Evolutionary conservation across 1,140 invertebrate species (phyloP).

Genomic region (Aphelenchoides fujianensis): DNA sequence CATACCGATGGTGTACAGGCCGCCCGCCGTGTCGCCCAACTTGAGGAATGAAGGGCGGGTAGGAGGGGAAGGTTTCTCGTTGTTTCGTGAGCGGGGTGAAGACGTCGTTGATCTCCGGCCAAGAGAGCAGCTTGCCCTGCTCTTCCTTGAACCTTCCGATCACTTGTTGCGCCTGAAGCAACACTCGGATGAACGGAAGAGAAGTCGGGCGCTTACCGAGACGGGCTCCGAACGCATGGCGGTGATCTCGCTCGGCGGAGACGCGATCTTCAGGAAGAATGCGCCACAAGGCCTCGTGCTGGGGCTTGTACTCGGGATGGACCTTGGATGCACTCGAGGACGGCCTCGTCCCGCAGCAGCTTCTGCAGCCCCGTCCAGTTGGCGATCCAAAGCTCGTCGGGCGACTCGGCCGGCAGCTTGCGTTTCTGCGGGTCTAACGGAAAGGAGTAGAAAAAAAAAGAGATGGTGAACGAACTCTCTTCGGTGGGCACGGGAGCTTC

Average conservation of each 20-base stretch:
- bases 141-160: neutral
- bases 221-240: neutral
- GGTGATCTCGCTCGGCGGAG: neutral
- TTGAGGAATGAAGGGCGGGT: conserved; percentile 25
- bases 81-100: neutral
- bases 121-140: neutral
- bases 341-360: conserved; percentile 44
- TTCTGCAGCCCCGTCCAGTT: conserved; percentile 38
- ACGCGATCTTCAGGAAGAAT: conserved; percentile 1
- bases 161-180: neutral
- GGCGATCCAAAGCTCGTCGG: conserved; percentile 29
- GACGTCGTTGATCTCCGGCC: neutral
- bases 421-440: neutral
- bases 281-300: neutral
- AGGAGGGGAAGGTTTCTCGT: conserved; percentile 2
- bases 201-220: neutral
- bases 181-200: neutral
- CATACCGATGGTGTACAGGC: conserved; percentile 42
- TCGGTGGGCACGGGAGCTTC: too few species aligned
- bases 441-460: too few species aligned
- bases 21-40: conserved; percentile 45
- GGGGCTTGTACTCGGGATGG: neutral
- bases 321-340: conserved; percentile 28
- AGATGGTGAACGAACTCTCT: too few species aligned
- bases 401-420: neutral